Base-by-base conservation (phyloP, 2,113 vertebrate genomes). In the Redunca redunca region DNA sequence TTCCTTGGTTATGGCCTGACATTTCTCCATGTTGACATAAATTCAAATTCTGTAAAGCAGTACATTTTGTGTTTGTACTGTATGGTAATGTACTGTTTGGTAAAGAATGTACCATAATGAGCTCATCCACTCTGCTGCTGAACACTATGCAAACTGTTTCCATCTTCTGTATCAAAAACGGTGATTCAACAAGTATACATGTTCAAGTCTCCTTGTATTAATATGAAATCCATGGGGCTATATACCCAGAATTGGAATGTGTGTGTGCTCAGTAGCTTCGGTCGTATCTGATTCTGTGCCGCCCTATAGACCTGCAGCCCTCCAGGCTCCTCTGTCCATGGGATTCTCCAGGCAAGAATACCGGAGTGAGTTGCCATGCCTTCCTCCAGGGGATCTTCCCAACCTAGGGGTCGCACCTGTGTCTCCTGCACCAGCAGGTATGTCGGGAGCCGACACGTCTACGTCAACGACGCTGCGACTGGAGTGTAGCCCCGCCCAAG, bases 301-400 rank as follows among this genome's bases (percentile, higher is more conserved):
- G 2, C 71, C 23, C 71, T 26, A 43, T 7, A 14, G 71, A 77
- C 71, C 67, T 77, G 12, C 40, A 43, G 71, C 40, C 5, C 0
- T 2, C 71, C 71, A 77, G 71, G 71, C 71, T 77, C 12, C 71
- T 7, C 23, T 4, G 23, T 43, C 71, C 23, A 7, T 7, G n/a
- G n/a, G 10, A 40, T 23, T 23, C n/a, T 40, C 67, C 67, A 74
- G 64, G 5, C 67, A 74, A 23, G 67, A 74, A 23, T 6, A 23
- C n/a, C 0, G 0, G 67, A 6, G 10, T 13, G n/a, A n/a, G 67
- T 13, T 23, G 67, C 19, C 11, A 13, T 23, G 67, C 11, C 67
- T n/a, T 74, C 67, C 67, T 74, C 19, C 1, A 40, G n/a, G 10
- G n/a, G n/a, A 23, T 40, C 67, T 74, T 74, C n/a, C n/a, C 19